Evolutionary conservation across 1,140 invertebrate species (phyloP).

Genomic region (Habropoda laboriosa): DNA sequence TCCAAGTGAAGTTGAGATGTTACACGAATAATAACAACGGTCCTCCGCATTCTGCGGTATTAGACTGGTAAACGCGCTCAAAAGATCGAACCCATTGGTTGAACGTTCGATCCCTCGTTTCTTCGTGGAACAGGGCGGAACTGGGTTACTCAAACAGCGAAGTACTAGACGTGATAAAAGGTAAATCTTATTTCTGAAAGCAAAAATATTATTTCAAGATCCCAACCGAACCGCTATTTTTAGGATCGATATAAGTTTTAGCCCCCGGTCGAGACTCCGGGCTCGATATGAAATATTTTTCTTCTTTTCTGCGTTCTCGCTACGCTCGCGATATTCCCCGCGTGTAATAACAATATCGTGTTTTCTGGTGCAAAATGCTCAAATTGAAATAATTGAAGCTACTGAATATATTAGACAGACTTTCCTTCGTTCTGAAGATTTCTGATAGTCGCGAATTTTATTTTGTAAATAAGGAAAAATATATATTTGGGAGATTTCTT

Average conservation of each 20-base stretch:
- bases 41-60: background rate
- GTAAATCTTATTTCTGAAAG: conserved; percentile 54
- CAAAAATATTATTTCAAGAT: conserved; percentile 54
- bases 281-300: conserved; percentile 16
- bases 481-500: no score
- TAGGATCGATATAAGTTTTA: conserved; percentile 32
- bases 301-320: background rate
- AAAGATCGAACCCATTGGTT: conserved; percentile 38
- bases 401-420: no score
- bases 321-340: background rate
- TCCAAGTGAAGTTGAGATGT: conserved; percentile 11
- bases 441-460: no score
- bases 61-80: conserved; percentile 37
- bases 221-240: conserved; percentile 29
- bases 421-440: no score
- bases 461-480: no score
- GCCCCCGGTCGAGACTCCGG: background rate
- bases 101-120: conserved; percentile 12
- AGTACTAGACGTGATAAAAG: conserved; percentile 46
- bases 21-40: conserved; percentile 5
- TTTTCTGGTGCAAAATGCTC: no score
- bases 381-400: no score
- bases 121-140: background rate
- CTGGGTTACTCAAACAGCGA: conserved; percentile 46
- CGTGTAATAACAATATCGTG: background rate